A percentile compares a stretch with the other conserved stretches of the same genome.
Conservation (phyloP, 2,888 invertebrate genomes). For the Campopleginae sp. region DNA sequence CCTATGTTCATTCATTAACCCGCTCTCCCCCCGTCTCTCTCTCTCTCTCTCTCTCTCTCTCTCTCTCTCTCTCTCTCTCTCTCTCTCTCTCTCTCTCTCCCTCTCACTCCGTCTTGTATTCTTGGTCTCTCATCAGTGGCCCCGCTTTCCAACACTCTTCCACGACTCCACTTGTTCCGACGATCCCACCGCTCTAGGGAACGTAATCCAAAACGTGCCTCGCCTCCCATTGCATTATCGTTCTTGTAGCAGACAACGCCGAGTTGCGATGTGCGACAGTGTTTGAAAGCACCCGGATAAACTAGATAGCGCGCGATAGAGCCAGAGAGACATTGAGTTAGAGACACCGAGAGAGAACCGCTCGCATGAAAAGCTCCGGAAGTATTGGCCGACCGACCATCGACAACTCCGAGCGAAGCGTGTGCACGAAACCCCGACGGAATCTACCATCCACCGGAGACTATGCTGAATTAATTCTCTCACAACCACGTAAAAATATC, state of each 20-base stretch:
- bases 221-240: slow-evolving; percentile 79
- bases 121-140: slow-evolving; percentile 43
- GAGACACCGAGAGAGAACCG: neutral
- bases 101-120: neutral
- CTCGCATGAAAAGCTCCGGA: neutral
- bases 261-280: slow-evolving; percentile 73
- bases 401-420: neutral
- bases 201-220: slow-evolving; percentile 81
- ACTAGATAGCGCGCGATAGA: slow-evolving; percentile 26
- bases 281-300: slow-evolving; percentile 3
- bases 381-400: slow-evolving; percentile 17
- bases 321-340: slow-evolving; percentile 14
- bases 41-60: slow-evolving; percentile 1
- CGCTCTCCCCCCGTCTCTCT: neutral
- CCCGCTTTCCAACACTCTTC: slow-evolving; percentile 47
- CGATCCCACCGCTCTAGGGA: slow-evolving; percentile 67
- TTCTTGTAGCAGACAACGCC: slow-evolving; percentile 80
- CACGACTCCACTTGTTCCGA: slow-evolving; percentile 39
- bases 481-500: neutral
- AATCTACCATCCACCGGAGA: neutral
- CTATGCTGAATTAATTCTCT: neutral
- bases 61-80: too few species aligned
- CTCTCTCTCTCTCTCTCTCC: slow-evolving; percentile 4
- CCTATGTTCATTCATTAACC: slow-evolving; percentile 15
- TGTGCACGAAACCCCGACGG: neutral